These are phyloP conservation scores for Corvus hawaiiensis DNA, from an alignment of 2,113 vertebrate genomes.

Conservation along the genomic window DNA sequence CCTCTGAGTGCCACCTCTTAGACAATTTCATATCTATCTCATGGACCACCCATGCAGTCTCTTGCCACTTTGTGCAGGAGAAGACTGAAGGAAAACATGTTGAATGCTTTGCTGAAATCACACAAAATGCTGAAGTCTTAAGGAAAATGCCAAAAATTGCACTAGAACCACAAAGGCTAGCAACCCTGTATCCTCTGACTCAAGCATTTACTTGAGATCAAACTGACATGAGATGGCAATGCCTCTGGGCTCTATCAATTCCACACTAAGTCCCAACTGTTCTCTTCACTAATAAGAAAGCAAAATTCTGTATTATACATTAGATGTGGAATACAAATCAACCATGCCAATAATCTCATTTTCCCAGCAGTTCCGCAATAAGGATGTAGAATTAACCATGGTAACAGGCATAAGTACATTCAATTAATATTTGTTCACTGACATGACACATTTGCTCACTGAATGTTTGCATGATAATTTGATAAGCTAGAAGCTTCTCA, in stretches of 20 bases:
- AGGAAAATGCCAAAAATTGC: background rate
- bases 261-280: background rate
- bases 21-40: background rate
- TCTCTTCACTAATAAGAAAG: background rate
- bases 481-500: background rate
- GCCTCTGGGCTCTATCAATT: background rate
- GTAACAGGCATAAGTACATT: background rate
- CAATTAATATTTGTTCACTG: background rate
- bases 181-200: background rate
- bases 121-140: background rate
- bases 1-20: background rate
- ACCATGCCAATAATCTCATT: background rate
- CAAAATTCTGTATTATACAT: background rate
- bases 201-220: background rate
- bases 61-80: background rate
- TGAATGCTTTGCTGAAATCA: background rate
- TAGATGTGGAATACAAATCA: background rate
- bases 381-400: slow-evolving; percentile 16
- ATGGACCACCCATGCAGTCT: background rate
- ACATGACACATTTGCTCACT: background rate
- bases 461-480: background rate
- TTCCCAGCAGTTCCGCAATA: background rate
- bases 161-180: background rate
- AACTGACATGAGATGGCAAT: rapidly evolving
- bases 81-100: background rate